Percentiles rank a stretch among this genome's conserved stretches.
Conservation (phyloP, 2,113 vertebrate genomes). For the Alethe diademata region DNA sequence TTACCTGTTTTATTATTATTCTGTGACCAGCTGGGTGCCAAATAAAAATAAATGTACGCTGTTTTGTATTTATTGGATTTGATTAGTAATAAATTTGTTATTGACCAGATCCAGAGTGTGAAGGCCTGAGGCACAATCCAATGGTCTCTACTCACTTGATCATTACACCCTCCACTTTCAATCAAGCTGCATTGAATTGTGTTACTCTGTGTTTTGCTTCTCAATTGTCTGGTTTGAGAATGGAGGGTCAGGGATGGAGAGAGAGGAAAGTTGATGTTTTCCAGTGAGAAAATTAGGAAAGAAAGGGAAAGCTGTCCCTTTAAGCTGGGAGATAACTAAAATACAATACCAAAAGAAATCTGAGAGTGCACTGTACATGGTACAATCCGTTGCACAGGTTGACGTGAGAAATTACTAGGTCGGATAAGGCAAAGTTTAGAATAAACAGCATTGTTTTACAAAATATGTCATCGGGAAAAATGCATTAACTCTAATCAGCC, state of each 20-base stretch:
- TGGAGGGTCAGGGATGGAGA: not conserved
- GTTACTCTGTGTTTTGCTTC: slow-evolving; percentile 28
- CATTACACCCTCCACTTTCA: slow-evolving; percentile 27
- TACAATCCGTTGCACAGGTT: slow-evolving; percentile 48
- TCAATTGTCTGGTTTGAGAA: not conserved
- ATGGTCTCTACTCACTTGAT: slow-evolving; percentile 50
- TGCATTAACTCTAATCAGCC: slow-evolving; percentile 78
- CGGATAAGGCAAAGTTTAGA: slow-evolving; percentile 71
- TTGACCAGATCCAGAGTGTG: slow-evolving; percentile 62
- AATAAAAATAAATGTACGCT: slow-evolving; percentile 69
- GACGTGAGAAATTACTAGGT: slow-evolving; percentile 60
- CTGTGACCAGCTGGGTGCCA: slow-evolving; percentile 24
- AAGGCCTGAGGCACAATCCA: slow-evolving; percentile 34
- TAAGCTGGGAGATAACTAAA: not conserved
- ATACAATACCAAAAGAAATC: not conserved
- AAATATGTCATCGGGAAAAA: slow-evolving; percentile 77
- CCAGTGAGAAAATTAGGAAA: not conserved
- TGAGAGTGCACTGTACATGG: not conserved
- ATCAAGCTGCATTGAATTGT: not conserved
- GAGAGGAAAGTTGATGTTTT: not conserved
- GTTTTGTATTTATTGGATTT: slow-evolving; percentile 69
- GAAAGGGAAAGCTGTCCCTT: not conserved
- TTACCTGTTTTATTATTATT: slow-evolving; percentile 38
- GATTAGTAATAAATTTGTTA: slow-evolving; percentile 74
- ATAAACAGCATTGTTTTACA: slow-evolving; percentile 76